Evolutionary conservation across 2,113 vertebrate genomes (phyloP).

Genomic region (Seriola quinqueradiata): DNA sequence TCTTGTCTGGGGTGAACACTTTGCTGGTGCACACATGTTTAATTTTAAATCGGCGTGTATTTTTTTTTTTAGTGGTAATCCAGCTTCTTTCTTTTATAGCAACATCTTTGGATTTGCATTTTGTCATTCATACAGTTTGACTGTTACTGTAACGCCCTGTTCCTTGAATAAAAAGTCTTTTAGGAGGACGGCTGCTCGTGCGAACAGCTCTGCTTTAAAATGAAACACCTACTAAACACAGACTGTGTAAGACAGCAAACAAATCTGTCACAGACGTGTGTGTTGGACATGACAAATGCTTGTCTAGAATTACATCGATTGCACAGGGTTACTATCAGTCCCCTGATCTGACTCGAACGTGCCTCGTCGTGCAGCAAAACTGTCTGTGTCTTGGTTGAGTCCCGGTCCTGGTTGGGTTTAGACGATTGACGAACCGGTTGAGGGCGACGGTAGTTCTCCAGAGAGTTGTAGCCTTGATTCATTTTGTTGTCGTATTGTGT

Average conservation of each 20-base stretch:
- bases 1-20: neutral
- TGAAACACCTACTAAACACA: neutral
- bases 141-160: neutral
- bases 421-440: neutral
- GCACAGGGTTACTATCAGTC: neutral
- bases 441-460: neutral
- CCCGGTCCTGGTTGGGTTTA: neutral
- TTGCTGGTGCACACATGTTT: slow-evolving; percentile 1
- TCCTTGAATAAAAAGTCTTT: neutral
- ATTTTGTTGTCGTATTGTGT: neutral
- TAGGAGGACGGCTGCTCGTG: neutral
- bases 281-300: neutral
- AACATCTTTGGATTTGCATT: neutral
- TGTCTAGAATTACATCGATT: neutral
- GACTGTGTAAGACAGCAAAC: neutral
- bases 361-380: neutral
- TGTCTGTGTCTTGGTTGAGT: neutral
- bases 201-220: neutral
- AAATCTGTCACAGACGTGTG: neutral
- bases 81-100: neutral
- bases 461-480: neutral
- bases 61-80: neutral
- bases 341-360: neutral
- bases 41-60: neutral
- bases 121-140: neutral